phyloP scores from a whole-genome alignment of 2,113 vertebrate genomes.

The cattle (Bos taurus) region DNA sequence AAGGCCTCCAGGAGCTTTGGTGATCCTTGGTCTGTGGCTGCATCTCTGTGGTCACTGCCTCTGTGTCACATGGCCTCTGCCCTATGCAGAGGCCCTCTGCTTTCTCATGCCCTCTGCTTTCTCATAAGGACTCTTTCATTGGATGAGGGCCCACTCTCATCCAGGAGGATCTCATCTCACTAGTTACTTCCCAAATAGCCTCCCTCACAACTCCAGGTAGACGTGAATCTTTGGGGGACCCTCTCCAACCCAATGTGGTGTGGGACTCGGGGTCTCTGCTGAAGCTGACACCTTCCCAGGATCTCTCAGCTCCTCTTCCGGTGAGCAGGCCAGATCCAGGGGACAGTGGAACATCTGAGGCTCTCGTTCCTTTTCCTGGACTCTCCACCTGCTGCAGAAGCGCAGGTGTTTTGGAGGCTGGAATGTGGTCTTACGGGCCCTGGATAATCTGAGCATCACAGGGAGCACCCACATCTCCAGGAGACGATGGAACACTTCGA shows the following conservation, averaged over 20 bases:
- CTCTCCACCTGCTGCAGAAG: neutral
- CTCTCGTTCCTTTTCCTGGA: neutral
- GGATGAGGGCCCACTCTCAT: neutral
- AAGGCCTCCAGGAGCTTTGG: neutral
- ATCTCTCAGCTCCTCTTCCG: neutral
- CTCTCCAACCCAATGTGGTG: neutral
- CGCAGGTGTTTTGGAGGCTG: neutral
- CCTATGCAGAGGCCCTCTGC: neutral
- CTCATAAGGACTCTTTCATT: neutral
- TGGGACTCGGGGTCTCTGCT: neutral
- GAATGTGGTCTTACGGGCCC: neutral
- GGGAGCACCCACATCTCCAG: neutral
- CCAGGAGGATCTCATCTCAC: neutral
- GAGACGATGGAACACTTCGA: accelerated
- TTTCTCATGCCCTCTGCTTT: neutral
- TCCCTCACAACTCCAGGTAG: neutral
- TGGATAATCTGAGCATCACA: neutral
- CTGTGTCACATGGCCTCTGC: neutral
- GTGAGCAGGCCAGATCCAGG: neutral
- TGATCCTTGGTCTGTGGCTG: neutral
- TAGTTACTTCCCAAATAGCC: neutral
- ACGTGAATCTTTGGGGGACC: neutral
- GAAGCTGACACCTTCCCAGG: neutral
- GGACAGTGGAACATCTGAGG: neutral
- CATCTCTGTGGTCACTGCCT: neutral